Percentiles rank a stretch among this genome's conserved stretches.
Conservation (phyloP, 2,888 invertebrate species). For the Nomada ferruginata region DNA sequence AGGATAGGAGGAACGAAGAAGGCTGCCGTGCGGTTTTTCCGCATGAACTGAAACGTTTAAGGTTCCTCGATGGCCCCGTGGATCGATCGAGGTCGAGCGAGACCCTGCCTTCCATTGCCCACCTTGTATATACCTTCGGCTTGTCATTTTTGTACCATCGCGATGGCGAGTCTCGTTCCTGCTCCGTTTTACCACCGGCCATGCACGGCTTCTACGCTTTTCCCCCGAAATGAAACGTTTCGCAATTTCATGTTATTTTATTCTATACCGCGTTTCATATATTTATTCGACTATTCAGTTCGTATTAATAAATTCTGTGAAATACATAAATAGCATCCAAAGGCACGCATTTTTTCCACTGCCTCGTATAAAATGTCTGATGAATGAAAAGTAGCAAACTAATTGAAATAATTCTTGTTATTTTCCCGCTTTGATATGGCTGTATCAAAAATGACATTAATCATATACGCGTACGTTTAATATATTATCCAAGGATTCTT, state of each 20-base stretch:
- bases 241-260: not conserved
- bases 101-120: conserved; percentile 8
- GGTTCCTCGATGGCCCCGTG: conserved; percentile 55
- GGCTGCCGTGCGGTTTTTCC: conserved; percentile 68
- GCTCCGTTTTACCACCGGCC: not conserved
- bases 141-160: conserved; percentile 4
- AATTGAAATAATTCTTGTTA: no score
- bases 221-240: not conserved
- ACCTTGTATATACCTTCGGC: not conserved
- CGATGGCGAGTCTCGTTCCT: not conserved
- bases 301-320: no score
- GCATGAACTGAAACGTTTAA: conserved; percentile 65
- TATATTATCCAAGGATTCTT: no score
- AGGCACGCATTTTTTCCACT: no score
- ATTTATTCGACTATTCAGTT: no score
- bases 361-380: no score
- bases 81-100: conserved; percentile 19
- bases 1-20: not conserved
- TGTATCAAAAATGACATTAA: no score
- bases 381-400: no score
- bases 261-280: not conserved
- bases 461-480: no score
- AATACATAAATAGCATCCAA: no score
- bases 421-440: no score
- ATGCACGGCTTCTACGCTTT: conserved; percentile 5